These are phyloP conservation scores for Toxotes jaculatrix DNA, from an alignment of 2,113 vertebrate genomes.

Conservation along the genomic window DNA sequence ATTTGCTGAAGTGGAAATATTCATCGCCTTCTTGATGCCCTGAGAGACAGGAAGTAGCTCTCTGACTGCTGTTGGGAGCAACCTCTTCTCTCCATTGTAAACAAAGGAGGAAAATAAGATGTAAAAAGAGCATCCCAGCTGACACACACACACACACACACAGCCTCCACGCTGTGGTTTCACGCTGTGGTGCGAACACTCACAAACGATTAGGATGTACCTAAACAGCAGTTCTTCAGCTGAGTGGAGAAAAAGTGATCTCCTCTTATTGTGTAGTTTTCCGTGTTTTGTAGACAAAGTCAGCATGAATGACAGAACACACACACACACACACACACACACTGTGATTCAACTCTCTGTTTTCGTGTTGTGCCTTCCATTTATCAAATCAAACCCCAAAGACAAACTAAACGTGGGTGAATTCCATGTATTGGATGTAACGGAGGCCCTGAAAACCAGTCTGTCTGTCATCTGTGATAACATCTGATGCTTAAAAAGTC, in stretches of 20 bases:
- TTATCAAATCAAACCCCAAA: constrained; percentile 1
- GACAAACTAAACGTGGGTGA: neutral
- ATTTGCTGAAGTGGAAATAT: neutral
- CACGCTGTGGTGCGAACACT: neutral
- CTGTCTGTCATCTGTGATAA: neutral
- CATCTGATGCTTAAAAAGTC: neutral
- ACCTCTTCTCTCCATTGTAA: neutral
- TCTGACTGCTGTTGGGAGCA: neutral
- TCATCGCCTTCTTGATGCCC: neutral
- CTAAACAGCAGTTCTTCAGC: neutral
- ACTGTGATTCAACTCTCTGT: neutral
- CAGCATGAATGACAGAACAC: neutral
- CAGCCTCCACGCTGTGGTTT: neutral
- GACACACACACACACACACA: too few relatives aligned
- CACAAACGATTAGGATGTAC: neutral
- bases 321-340: too few relatives aligned
- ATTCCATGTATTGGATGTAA: neutral
- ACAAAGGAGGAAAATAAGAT: neutral
- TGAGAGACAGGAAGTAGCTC: neutral
- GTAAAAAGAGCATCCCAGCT: neutral
- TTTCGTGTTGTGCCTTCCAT: neutral
- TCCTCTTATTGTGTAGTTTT: neutral
- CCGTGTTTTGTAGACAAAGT: neutral
- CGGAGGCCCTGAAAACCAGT: neutral
- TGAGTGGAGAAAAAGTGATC: neutral